Evolutionary conservation across 1,140 invertebrate genomes (phyloP).

Genomic region (Tetramorium parvispinum): DNA sequence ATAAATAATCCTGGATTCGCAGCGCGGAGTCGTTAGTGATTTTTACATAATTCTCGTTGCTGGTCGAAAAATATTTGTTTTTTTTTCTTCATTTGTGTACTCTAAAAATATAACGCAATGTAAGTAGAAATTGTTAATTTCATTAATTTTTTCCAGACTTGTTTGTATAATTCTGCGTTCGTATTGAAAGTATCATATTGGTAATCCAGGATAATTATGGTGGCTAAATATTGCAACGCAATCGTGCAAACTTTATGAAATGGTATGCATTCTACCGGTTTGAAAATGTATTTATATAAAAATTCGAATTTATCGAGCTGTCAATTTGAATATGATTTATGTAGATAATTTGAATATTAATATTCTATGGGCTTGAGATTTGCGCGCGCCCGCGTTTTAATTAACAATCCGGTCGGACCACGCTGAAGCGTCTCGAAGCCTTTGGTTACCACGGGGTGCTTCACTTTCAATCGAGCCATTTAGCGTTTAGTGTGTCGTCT

Average conservation of each 20-base stretch:
- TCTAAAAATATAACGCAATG: background rate
- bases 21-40: background rate
- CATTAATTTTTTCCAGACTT: background rate
- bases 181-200: background rate
- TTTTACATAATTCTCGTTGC: constrained; percentile 4
- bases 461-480: background rate
- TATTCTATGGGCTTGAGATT: background rate
- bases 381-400: background rate
- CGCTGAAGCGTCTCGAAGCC: background rate
- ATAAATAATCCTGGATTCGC: background rate
- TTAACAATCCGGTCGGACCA: background rate
- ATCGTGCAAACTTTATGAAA: constrained; percentile 19
- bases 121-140: constrained; percentile 27
- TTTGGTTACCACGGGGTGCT: background rate
- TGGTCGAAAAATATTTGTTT: background rate
- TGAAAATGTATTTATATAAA: background rate
- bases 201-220: constrained; percentile 10
- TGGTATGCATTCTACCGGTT: background rate
- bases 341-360: constrained; percentile 19
- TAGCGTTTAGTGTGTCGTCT: background rate
- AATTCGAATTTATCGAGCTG: background rate
- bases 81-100: background rate
- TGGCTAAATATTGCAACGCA: background rate
- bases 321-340: background rate
- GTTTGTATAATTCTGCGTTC: background rate